These are phyloP conservation scores for Oxygymnocypris stewartii DNA, from an alignment of 2,113 vertebrate species.

Conservation along the genomic window DNA sequence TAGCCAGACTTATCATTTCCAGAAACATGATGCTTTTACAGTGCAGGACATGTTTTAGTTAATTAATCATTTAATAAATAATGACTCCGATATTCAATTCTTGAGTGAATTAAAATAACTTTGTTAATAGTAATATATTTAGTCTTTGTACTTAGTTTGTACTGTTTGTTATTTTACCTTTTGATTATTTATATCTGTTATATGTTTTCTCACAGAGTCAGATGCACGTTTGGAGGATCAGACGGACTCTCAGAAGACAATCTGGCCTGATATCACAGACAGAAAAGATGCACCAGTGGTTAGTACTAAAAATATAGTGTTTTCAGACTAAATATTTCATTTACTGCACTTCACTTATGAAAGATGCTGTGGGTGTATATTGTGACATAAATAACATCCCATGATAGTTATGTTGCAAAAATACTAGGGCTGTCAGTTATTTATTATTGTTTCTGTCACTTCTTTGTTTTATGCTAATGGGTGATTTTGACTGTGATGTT, in stretches of 20 bases:
- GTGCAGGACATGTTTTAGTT: conserved; percentile 33
- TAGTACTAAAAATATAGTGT: conserved; percentile 20
- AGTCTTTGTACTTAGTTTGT: background rate
- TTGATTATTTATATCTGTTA: background rate
- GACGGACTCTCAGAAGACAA: background rate
- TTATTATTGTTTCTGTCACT: background rate
- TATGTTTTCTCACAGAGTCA: conserved; percentile 37
- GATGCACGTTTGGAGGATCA: conserved; percentile 16
- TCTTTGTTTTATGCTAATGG: background rate
- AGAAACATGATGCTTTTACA: background rate
- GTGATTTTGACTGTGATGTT: background rate
- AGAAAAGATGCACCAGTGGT: conserved; percentile 39
- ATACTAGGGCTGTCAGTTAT: background rate
- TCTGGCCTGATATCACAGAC: background rate
- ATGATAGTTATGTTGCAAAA: background rate
- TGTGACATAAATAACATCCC: background rate
- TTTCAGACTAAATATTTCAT: background rate
- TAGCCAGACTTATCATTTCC: conserved; percentile 30
- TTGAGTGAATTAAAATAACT: background rate
- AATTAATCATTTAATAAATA: conserved; percentile 31
- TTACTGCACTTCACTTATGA: background rate
- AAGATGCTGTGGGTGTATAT: background rate
- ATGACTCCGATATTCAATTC: conserved; percentile 14
- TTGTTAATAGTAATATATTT: background rate
- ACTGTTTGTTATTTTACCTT: background rate